phyloP scores from a whole-genome alignment of 2,888 invertebrate species.

The Pseudococcus viburni region DNA sequence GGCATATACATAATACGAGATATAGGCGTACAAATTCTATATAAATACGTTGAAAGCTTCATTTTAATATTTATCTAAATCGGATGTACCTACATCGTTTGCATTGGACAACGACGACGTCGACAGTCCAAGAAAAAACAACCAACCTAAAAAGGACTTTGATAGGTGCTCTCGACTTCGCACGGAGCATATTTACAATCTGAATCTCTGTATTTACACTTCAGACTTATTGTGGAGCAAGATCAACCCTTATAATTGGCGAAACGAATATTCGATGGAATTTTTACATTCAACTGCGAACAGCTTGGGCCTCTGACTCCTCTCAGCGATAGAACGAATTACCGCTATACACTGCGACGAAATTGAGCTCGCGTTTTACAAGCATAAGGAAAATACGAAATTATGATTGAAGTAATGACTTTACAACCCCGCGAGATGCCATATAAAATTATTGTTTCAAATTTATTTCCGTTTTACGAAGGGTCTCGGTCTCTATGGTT shows the following conservation, averaged over 20 bases:
- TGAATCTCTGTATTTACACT: not conserved
- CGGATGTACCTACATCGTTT: not conserved
- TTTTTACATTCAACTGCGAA: not conserved
- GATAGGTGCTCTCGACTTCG: too few relatives aligned
- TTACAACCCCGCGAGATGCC: conserved; percentile 65
- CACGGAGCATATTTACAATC: too few relatives aligned
- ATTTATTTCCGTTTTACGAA: conserved; percentile 62
- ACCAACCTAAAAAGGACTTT: too few relatives aligned
- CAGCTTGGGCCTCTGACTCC: not conserved
- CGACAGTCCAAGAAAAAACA: not conserved
- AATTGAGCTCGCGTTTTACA: conserved; percentile 4
- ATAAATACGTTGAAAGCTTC: not conserved
- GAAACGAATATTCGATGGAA: conserved; percentile 52
- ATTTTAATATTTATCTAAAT: conserved; percentile 25
- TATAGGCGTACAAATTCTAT: not conserved
- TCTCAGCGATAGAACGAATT: not conserved
- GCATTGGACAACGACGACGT: not conserved
- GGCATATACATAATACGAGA: conserved; percentile 6
- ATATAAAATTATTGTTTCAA: conserved; percentile 65
- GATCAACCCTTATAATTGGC: conserved; percentile 31
- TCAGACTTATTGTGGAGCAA: not conserved
- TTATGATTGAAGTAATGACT: conserved; percentile 66
- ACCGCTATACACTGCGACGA: not conserved
- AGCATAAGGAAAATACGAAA: conserved; percentile 62
- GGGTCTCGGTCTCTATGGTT: conserved; percentile 36